Base-by-base conservation (phyloP, 1,140 invertebrate genomes). In the Rhagoletis pomonella region DNA sequence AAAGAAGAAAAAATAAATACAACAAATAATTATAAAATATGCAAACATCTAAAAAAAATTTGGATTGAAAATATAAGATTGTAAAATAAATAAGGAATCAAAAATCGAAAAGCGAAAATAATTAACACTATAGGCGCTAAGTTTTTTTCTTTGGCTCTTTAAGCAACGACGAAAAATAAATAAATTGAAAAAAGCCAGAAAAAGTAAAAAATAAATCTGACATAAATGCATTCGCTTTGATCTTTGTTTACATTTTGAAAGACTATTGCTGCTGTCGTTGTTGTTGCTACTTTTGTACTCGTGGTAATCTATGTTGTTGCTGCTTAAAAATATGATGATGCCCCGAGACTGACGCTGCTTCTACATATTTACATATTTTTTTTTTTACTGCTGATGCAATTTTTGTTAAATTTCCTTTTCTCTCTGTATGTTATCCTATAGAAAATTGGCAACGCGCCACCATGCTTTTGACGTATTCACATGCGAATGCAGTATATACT, bases 161-260 rank as follows among this genome's bases (percentile, higher is more conserved):
- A 14, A 14, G 73, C 0, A 50, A 55, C 9, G 9, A 6, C 50
- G 9, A 19, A 77, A 55, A 7, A 77, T 44, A 3, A 55, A 6
- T 9, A 4, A 55, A 9, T 6, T 17, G 0, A n/a, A 77, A 55
- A 50, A 77, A 77, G 14, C 44, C 12, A 47, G 50, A 50, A 62
- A 62, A 62, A 12, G 60, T 17, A 42, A 10, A 39, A 14, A 77
- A 77, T 6, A n/a, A n/a, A n/a, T n/a, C n/a, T 44, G 17, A 39
- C 10, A 77, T 50, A 77, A 55, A 47, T 81, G 73, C 73, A 81
- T 81, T 81, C 44, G 44, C 73, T 81, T 81, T 81, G 73, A 81
- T 81, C 73, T 81, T 81, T 81, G 73, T 81, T 81, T 81, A 81
- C 73, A 55, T 81, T 81, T 81, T 5, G 44, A 81, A 50, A 81